Percentiles rank a stretch among this genome's conserved stretches.
Conservation (phyloP, 2,113 vertebrate species). For the Ciconia stormi region DNA sequence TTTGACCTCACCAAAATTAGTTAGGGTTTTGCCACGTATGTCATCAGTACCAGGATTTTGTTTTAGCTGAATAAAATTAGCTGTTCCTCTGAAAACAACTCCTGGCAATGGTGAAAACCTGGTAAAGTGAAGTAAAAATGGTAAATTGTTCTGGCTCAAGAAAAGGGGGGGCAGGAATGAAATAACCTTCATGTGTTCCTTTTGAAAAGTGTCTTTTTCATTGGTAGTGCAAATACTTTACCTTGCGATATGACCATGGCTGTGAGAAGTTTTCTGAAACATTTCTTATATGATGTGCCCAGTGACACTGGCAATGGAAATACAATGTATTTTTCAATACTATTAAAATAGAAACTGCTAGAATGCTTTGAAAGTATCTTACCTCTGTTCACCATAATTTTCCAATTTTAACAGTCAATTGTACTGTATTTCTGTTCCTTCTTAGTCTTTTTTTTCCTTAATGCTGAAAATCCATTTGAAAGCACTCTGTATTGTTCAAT, state of each 20-base stretch:
- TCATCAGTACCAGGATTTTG: not conserved
- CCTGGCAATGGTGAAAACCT: not conserved
- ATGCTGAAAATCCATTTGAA: not conserved
- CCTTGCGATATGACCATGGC: not conserved
- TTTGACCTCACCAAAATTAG: not conserved
- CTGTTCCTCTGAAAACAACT: not conserved
- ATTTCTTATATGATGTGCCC: not conserved
- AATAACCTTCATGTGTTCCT: not conserved
- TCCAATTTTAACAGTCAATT: not conserved
- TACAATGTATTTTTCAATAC: not conserved
- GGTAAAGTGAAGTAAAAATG: not conserved
- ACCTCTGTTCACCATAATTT: not conserved
- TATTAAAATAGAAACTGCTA: not conserved
- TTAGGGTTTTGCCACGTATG: not conserved
- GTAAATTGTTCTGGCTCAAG: not conserved
- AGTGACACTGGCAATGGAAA: not conserved
- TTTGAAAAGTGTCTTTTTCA: not conserved
- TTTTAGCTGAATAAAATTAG: not conserved
- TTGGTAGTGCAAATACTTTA: not conserved
- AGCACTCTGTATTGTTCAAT: not conserved
- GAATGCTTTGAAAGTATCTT: not conserved
- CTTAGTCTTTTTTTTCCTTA: not conserved
- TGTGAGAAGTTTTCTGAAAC: not conserved
- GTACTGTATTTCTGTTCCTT: not conserved
- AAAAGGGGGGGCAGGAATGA: rapidly evolving